Percentiles rank a stretch among this genome's conserved stretches.
phyloP scores from a whole-genome alignment of 2,113 vertebrate species.

The Acanthochromis polyacanthus region DNA sequence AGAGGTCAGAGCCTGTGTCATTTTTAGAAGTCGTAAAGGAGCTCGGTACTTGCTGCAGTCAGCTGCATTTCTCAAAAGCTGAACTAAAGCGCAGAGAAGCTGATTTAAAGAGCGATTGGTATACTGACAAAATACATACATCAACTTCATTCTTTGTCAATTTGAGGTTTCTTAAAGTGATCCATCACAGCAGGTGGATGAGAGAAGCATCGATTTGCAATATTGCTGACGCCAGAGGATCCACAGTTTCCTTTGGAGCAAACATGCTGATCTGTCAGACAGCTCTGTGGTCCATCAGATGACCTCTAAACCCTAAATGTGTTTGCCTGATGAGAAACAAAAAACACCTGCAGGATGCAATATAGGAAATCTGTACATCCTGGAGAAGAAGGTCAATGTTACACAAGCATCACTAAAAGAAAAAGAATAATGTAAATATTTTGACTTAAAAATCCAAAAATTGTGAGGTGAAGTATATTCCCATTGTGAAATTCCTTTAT shows the following conservation, averaged over 20 bases:
- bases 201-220: constrained; percentile 53
- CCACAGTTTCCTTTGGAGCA: constrained; percentile 1
- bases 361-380: background rate
- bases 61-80: constrained; percentile 18
- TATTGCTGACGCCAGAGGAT: constrained; percentile 40
- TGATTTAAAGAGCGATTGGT: constrained; percentile 13
- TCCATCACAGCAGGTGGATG: constrained; percentile 24
- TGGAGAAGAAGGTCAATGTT: background rate
- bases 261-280: constrained; percentile 54
- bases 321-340: constrained; percentile 13
- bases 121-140: background rate
- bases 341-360: constrained; percentile 12
- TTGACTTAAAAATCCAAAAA: background rate
- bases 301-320: constrained; percentile 37
- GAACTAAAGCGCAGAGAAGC: background rate
- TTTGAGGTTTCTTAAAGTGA: constrained; percentile 33
- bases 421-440: background rate
- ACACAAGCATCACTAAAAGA: background rate
- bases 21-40: constrained; percentile 37
- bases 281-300: constrained; percentile 10
- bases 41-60: background rate
- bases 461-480: background rate
- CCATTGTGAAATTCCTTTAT: background rate
- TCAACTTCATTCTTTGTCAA: constrained; percentile 36
- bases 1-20: constrained; percentile 33